Evolutionary conservation across 2,888 invertebrate genomes (phyloP).

Genomic region (Leptopilina drosophilae): DNA sequence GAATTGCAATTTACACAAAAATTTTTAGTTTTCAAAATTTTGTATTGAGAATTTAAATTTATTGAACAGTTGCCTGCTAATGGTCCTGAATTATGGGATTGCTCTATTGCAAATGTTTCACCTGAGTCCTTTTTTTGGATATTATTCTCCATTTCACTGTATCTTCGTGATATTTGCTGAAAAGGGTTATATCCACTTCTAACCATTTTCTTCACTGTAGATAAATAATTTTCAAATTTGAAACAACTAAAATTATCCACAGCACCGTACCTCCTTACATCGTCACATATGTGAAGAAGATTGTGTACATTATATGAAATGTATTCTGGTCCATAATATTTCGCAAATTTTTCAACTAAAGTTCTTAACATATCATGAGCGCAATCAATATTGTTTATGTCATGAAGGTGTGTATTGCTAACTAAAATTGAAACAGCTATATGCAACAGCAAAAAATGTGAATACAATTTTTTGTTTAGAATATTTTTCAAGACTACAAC

Average conservation of each 20-base stretch:
- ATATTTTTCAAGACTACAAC: not conserved
- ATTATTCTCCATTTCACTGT: not conserved
- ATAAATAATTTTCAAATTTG: not conserved
- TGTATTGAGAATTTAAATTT: not conserved
- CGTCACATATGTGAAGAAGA: not conserved
- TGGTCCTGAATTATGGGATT: conserved; percentile 3
- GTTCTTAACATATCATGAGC: not conserved
- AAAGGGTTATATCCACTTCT: not conserved
- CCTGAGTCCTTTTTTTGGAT: not conserved
- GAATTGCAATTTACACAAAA: not conserved
- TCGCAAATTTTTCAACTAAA: not conserved
- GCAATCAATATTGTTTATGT: not conserved
- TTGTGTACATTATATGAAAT: not conserved
- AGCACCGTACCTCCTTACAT: not conserved
- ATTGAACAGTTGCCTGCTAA: not conserved
- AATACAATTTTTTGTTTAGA: not conserved
- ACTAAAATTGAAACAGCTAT: conserved; percentile 5
- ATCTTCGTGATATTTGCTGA: not conserved
- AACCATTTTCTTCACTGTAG: not conserved
- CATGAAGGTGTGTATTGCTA: not conserved
- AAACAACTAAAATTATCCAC: not conserved
- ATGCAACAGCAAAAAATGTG: not conserved
- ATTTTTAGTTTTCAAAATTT: not conserved
- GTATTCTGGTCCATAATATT: not conserved
- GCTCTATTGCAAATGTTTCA: not conserved